These are phyloP conservation scores for Leucoma salicis DNA, from an alignment of 2,888 invertebrate species.

Conservation along the genomic window DNA sequence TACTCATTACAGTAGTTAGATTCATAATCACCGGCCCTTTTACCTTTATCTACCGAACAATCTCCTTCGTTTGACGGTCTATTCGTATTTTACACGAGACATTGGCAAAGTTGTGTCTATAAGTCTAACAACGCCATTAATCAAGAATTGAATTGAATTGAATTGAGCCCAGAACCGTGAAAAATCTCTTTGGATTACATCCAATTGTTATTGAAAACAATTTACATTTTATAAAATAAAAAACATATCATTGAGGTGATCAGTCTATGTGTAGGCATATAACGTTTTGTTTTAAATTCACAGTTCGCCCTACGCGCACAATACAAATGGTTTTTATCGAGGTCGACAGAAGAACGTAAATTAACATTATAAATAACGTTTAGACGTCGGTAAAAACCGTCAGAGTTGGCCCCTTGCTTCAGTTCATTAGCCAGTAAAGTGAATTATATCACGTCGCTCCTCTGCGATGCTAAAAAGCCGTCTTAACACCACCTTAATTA, in stretches of 20 bases:
- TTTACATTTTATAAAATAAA: slow-evolving; percentile 17
- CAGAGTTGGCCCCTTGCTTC: slow-evolving; percentile 2
- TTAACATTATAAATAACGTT: slow-evolving; percentile 12
- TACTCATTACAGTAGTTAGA: no score
- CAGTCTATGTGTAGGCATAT: slow-evolving; percentile 1
- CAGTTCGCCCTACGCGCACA: slow-evolving; percentile 11
- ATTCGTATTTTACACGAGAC: no score
- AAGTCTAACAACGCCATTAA: no score
- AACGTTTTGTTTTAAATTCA: slow-evolving; percentile 13
- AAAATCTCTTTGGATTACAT: slow-evolving; percentile 22
- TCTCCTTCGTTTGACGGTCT: no score
- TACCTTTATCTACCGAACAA: no score
- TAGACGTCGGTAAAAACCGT: slow-evolving; percentile 7
- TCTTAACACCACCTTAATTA: background rate
- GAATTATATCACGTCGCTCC: slow-evolving; percentile 6
- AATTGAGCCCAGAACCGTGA: no score
- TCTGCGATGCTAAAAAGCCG: background rate
- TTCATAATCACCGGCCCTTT: no score
- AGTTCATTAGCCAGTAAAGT: slow-evolving; percentile 23
- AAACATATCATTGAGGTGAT: background rate
- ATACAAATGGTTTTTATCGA: slow-evolving; percentile 8
- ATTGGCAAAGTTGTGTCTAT: no score
- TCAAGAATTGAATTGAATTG: no score
- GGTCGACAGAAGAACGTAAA: slow-evolving; percentile 18
- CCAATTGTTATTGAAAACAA: slow-evolving; percentile 20